A percentile compares a stretch with the other conserved stretches of the same genome.
Evolutionary conservation across 2,113 vertebrate genomes (phyloP).

Genomic region (Lampris megalopsis): DNA sequence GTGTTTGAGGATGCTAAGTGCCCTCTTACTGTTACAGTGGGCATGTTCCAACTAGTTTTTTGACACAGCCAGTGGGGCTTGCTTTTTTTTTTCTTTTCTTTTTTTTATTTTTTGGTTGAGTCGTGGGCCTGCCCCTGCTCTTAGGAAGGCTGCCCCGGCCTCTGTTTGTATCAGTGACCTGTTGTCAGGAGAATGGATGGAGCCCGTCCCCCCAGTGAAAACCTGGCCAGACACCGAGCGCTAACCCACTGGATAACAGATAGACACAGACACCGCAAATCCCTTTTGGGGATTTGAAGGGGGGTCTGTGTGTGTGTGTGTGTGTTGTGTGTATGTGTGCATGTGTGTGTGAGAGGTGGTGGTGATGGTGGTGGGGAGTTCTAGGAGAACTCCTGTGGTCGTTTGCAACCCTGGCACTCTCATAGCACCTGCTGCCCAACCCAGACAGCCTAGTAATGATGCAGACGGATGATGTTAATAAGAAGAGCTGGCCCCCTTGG

Average conservation of each 20-base stretch:
- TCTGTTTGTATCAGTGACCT: conserved; percentile 82
- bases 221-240: conserved; percentile 89
- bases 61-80: conserved; percentile 31
- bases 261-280: conserved; percentile 86
- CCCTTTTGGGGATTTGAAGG: conserved; percentile 94
- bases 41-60: conserved; percentile 50
- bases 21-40: conserved; percentile 16
- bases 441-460: conserved; percentile 94
- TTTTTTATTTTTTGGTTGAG: conserved; percentile 46
- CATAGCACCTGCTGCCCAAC: conserved; percentile 89
- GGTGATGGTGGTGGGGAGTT: no score
- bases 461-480: conserved; percentile 98
- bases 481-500: conserved; percentile 91
- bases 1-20: conserved; percentile 17
- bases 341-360: conserved; percentile 51
- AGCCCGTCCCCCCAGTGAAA: conserved; percentile 90
- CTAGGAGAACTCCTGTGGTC: conserved; percentile 85
- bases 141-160: conserved; percentile 52
- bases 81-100: no score
- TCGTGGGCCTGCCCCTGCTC: conserved; percentile 82
- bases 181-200: conserved; percentile 96
- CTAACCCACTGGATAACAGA: conserved; percentile 96
- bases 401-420: conserved; percentile 93
- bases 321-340: conserved; percentile 21
- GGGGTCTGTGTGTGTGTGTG: conserved; percentile 73